phyloP scores from a whole-genome alignment of 2,113 vertebrate genomes.

The Bombycilla garrulus region DNA sequence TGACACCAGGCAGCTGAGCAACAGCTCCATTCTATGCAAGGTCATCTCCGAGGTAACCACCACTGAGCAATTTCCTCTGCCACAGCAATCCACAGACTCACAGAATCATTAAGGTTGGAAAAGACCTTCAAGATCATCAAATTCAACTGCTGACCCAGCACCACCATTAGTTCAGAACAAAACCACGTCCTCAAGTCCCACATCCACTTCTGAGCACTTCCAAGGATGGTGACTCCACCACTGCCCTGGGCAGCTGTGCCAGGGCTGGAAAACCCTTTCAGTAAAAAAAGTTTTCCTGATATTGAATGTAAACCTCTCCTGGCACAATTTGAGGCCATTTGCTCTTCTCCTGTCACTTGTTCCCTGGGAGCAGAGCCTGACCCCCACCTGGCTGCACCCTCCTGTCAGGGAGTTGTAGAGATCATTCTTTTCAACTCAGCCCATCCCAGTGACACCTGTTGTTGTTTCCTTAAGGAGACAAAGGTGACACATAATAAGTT shows the following conservation, averaged over 20 bases:
- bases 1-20: background rate
- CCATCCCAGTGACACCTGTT: background rate
- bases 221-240: background rate
- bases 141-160: background rate
- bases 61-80: background rate
- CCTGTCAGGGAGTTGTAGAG: background rate
- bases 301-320: background rate
- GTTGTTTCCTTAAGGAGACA: background rate
- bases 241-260: background rate
- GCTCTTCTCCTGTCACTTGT: background rate
- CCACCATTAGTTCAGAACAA: background rate
- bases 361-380: background rate
- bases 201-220: background rate
- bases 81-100: accelerated
- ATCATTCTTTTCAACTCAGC: background rate
- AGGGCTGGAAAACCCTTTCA: background rate
- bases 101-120: background rate
- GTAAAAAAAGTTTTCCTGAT: background rate
- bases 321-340: background rate
- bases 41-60: background rate
- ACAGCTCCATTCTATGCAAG: background rate
- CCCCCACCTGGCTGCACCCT: background rate
- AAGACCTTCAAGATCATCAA: background rate
- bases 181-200: background rate
- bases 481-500: background rate